Conservation (phyloP, 2,113 vertebrate species). For the Silurus asotus region DNA sequence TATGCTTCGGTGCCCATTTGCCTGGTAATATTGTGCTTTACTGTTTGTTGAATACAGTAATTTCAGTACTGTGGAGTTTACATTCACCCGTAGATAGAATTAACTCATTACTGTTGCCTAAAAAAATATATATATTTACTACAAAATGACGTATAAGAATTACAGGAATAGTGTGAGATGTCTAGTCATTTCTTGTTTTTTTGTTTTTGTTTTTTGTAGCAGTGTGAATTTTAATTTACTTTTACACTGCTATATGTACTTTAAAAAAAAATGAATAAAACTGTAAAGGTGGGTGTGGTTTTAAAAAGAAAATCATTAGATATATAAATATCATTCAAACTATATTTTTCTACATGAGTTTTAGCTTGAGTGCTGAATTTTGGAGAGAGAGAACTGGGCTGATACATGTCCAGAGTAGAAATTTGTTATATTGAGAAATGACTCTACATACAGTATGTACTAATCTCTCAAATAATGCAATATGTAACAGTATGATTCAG, state of each 20-base stretch:
- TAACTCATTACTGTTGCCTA: constrained; percentile 70
- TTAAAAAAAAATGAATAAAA: constrained; percentile 57
- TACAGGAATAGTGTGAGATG: constrained; percentile 46
- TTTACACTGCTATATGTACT: constrained; percentile 62
- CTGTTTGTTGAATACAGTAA: constrained; percentile 70
- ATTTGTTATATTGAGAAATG: constrained; percentile 23
- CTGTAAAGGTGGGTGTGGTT: constrained; percentile 70
- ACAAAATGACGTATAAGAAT: constrained; percentile 66
- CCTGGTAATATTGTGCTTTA: constrained; percentile 78
- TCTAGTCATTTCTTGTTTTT: constrained; percentile 51
- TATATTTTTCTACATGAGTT: constrained; percentile 83
- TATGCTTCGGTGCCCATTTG: constrained; percentile 76
- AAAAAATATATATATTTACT: constrained; percentile 69
- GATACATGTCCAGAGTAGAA: background rate
- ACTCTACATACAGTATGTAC: constrained; percentile 32
- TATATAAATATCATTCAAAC: constrained; percentile 75
- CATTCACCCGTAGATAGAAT: constrained; percentile 67
- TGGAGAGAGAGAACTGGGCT: constrained; percentile 45
- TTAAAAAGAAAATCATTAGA: constrained; percentile 67
- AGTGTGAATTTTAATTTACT: constrained; percentile 66
- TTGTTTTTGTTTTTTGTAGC: constrained; percentile 55
- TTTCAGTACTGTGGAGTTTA: constrained; percentile 76
- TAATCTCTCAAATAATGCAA: constrained; percentile 37
- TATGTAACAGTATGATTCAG: constrained; percentile 36
- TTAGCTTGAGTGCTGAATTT: constrained; percentile 63